These are phyloP conservation scores for Tholera decimalis DNA, from an alignment of 2,888 invertebrate species.

Conservation along the genomic window DNA sequence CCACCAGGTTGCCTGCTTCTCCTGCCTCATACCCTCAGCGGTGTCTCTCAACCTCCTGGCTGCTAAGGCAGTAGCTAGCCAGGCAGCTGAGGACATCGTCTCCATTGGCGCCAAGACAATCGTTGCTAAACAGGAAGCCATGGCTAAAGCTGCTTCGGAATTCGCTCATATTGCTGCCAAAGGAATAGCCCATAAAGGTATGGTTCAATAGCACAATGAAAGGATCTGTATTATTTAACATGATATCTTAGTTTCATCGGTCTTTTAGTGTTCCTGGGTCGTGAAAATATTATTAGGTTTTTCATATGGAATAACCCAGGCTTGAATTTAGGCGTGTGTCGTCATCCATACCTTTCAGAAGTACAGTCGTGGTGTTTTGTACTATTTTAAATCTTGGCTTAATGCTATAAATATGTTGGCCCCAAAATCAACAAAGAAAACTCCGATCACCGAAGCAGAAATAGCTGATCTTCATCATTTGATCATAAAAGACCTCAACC, in stretches of 20 bases:
- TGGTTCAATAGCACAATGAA: not conserved
- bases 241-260: not conserved
- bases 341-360: too few relatives aligned
- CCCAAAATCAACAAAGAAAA: too few relatives aligned
- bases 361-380: too few relatives aligned
- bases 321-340: too few relatives aligned
- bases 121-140: slow-evolving; percentile 34
- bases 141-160: slow-evolving; percentile 28
- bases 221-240: not conserved
- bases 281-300: too few relatives aligned
- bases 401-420: too few relatives aligned
- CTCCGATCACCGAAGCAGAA: too few relatives aligned
- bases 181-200: slow-evolving; percentile 41
- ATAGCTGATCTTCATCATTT: too few relatives aligned
- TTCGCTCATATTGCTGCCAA: slow-evolving; percentile 36
- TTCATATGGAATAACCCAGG: too few relatives aligned
- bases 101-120: slow-evolving; percentile 3
- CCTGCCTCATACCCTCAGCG: slow-evolving; percentile 69
- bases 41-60: slow-evolving; percentile 28
- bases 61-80: slow-evolving; percentile 12
- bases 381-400: too few relatives aligned
- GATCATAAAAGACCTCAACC: too few relatives aligned
- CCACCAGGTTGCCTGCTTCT: slow-evolving; percentile 74
- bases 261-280: too few relatives aligned
- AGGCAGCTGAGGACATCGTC: slow-evolving; percentile 26